phyloP scores from a whole-genome alignment of 2,797 vertebrate genomes.

The Agapornis canus region DNA sequence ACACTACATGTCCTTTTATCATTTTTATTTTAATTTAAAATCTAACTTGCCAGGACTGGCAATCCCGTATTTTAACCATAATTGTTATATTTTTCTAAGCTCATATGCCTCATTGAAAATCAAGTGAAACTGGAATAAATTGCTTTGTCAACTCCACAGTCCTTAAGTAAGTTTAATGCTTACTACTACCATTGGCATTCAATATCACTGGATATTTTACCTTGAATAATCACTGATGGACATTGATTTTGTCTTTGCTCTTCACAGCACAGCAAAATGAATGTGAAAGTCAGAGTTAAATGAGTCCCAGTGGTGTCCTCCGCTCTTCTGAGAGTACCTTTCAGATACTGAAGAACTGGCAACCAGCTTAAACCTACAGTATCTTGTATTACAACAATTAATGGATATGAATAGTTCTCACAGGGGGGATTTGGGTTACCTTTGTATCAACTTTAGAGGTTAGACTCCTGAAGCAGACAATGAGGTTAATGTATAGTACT shows the following conservation, averaged over 20 bases:
- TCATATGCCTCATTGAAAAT: constrained; percentile 28
- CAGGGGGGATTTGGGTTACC: constrained; percentile 72
- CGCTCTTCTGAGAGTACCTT: constrained; percentile 77
- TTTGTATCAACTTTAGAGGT: constrained; percentile 79
- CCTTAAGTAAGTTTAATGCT: constrained; percentile 79
- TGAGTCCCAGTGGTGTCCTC: constrained; percentile 81
- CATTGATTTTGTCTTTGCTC: constrained; percentile 86
- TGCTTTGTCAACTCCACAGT: constrained; percentile 72
- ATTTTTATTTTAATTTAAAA: neutral
- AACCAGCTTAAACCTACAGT: constrained; percentile 66
- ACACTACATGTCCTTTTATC: neutral
- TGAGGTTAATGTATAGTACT: constrained; percentile 63
- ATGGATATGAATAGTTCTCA: constrained; percentile 77
- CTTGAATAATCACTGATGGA: constrained; percentile 84
- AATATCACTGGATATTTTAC: constrained; percentile 81
- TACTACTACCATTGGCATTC: constrained; percentile 75
- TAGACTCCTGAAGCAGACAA: constrained; percentile 73
- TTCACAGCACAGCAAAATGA: constrained; percentile 86
- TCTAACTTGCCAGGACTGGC: neutral
- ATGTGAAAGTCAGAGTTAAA: constrained; percentile 84
- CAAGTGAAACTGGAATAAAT: constrained; percentile 68
- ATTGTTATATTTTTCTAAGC: constrained; percentile 44
- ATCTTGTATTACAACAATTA: constrained; percentile 80
- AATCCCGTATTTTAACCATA: constrained; percentile 29
- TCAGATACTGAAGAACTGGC: constrained; percentile 75